A percentile compares a stretch with the other conserved stretches of the same genome.
Evolutionary conservation across 2,888 invertebrate genomes (phyloP).

Genomic region (Trichopria drosophilae): DNA sequence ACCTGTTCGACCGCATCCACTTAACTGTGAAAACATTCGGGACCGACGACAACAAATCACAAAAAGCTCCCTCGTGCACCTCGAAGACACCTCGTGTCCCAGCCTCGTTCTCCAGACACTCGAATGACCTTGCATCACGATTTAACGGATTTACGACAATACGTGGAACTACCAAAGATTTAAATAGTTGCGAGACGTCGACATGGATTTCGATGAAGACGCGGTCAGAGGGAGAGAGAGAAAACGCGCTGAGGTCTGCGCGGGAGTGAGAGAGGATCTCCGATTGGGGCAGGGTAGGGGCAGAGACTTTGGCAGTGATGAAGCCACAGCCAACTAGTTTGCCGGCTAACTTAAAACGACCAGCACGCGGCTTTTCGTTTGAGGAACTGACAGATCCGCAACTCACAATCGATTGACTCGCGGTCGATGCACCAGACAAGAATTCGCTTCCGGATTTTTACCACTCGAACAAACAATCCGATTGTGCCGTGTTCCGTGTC

Average conservation of each 20-base stretch:
- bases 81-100: too few species aligned
- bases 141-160: too few species aligned
- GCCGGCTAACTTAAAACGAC: slow-evolving; percentile 45
- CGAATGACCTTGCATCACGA: too few species aligned
- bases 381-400: neutral
- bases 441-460: too few species aligned
- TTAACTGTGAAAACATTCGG: too few species aligned
- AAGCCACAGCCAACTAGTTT: slow-evolving; percentile 39
- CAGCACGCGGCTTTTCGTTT: slow-evolving; percentile 36
- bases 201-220: slow-evolving; percentile 28
- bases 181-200: slow-evolving; percentile 45
- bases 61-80: too few species aligned
- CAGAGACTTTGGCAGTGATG: slow-evolving; percentile 42
- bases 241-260: slow-evolving; percentile 13
- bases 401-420: slow-evolving; percentile 29
- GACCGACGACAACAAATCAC: too few species aligned
- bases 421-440: slow-evolving; percentile 7
- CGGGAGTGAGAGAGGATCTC: slow-evolving; percentile 9
- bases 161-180: slow-evolving; percentile 46
- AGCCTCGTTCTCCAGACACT: too few species aligned
- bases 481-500: too few species aligned
- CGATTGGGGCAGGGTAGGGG: slow-evolving; percentile 33
- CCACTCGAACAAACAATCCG: too few species aligned
- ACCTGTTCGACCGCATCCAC: too few species aligned
- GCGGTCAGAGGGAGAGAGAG: slow-evolving; percentile 9